Base-by-base conservation (phyloP, 2,888 invertebrate genomes). In the Caenorhabditis sp. region DNA sequence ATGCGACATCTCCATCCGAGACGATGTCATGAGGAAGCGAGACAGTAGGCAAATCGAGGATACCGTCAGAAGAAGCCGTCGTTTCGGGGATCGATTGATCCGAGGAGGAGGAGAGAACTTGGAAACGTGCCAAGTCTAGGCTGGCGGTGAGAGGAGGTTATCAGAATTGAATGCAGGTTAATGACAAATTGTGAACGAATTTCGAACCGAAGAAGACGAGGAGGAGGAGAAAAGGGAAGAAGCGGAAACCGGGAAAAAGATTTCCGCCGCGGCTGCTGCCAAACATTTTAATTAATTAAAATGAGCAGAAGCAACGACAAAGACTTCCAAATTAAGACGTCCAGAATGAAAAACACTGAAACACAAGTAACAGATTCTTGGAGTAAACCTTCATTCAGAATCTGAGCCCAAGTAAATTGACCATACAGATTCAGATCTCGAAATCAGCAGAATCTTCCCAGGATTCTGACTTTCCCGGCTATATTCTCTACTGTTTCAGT, bases 261-360 rank as follows among this genome's bases (percentile, higher is more conserved):
- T 24, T 51, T 59, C 58, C n/a, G n/a, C n/a, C n/a, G n/a, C n/a
- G n/a, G 56, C 58, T 44, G n/a, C 56, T 58, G 12, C 59, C 59
- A 72, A n/a, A n/a, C n/a, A 61, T 47, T 24, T 72, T 73, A n/a
- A n/a, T 63, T 51, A 73, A 73, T 73, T 73, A 73, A 73, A 63
- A 73, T 38, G 44, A 54, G 28, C 41, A 28, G 22, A 6, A 22
- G 6, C 24, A n/a, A n/a, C n/a, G n/a, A n/a, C n/a, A n/a, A n/a
- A n/a, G 22, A 59, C 19, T 16, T 19, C 59, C 12, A 38, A 31
- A 38, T 38, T 7, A 38, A 61, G 31, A 19, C 51, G 51, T 51
- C 51, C 24, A 24, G 31, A 14, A 58, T 0, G 6, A 31, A 58
- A 28, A 58, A 26, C n/a, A 28, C 14, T 59, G 31, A 31, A 31